These are phyloP conservation scores for Enteromius fasciolatus DNA, from an alignment of 2,797 vertebrate species.

Conservation along the genomic window DNA sequence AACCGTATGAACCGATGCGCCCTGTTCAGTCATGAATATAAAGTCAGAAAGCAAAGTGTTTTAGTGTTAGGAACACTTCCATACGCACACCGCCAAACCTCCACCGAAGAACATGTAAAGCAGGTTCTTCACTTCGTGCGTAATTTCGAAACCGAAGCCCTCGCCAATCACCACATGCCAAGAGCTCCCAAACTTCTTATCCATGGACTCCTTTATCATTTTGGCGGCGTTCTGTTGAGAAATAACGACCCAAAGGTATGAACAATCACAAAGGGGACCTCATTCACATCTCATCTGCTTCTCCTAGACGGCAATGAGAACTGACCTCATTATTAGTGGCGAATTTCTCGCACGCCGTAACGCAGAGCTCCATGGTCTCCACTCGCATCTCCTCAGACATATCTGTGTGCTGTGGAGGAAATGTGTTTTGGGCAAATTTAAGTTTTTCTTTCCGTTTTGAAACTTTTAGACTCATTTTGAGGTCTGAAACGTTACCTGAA, in stretches of 20 bases:
- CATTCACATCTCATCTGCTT: background rate
- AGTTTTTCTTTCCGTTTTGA: background rate
- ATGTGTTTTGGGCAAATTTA: background rate
- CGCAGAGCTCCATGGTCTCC: slow-evolving; percentile 82
- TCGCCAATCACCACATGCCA: slow-evolving; percentile 99
- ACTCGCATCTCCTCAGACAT: slow-evolving; percentile 96
- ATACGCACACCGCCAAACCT: slow-evolving; percentile 93
- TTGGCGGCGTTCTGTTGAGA: slow-evolving; percentile 81
- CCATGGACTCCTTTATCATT: slow-evolving; percentile 99
- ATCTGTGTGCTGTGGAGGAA: slow-evolving; percentile 85
- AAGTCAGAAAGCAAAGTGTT: slow-evolving; percentile 16
- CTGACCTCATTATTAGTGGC: slow-evolving; percentile 94
- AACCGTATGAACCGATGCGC: background rate
- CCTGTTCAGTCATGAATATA: background rate
- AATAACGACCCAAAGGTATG: background rate
- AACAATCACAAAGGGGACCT: background rate
- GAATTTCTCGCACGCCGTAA: slow-evolving; percentile 91
- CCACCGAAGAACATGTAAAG: slow-evolving; percentile 98
- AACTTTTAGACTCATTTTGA: background rate
- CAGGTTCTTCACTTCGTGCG: slow-evolving; percentile 95
- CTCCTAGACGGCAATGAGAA: background rate
- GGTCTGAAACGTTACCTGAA: background rate
- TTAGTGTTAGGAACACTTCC: slow-evolving; percentile 91
- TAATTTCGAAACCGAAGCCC: slow-evolving; percentile 95
- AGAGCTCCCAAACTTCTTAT: slow-evolving; percentile 98